Evolutionary conservation across 2,888 invertebrate genomes (phyloP).

Genomic region (Horisme vitalbata): DNA sequence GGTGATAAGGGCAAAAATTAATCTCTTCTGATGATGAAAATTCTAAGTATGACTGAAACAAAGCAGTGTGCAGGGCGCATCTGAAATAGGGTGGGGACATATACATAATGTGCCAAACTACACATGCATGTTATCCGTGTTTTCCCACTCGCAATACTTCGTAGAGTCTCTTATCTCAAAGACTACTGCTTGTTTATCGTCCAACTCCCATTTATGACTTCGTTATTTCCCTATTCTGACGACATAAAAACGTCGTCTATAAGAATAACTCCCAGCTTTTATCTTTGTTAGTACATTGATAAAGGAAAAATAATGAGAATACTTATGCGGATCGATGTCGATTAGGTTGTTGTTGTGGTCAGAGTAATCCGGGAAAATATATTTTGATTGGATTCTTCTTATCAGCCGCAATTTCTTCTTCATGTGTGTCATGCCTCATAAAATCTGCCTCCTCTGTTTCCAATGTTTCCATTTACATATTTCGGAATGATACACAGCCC

Average conservation of each 20-base stretch:
- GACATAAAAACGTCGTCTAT: constrained; percentile 78
- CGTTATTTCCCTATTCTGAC: constrained; percentile 78
- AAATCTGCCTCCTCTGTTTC: constrained; percentile 46
- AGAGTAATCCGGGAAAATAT: constrained; percentile 49
- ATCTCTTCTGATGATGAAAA: too few species aligned
- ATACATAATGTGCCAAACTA: constrained; percentile 23
- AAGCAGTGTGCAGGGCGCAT: constrained; percentile 12
- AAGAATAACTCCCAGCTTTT: constrained; percentile 69
- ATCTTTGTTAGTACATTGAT: constrained; percentile 71
- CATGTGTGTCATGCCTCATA: constrained; percentile 37
- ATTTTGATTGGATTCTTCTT: constrained; percentile 25
- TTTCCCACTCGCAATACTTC: constrained; percentile 55
- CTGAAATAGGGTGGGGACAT: constrained; percentile 20
- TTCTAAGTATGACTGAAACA: too few species aligned
- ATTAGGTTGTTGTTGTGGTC: constrained; percentile 70
- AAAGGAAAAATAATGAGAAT: constrained; percentile 74
- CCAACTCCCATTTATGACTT: constrained; percentile 75
- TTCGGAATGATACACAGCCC: constrained; percentile 45
- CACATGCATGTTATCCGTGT: constrained; percentile 42
- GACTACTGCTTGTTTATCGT: constrained; percentile 75
- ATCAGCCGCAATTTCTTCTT: constrained; percentile 22
- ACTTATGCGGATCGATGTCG: constrained; percentile 65
- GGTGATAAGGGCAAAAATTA: too few species aligned
- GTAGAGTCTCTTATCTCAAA: constrained; percentile 65
- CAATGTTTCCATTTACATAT: constrained; percentile 54